Evolutionary conservation across 1,140 invertebrate genomes (phyloP), one percentile per base, ranked within the genome.

Genomic region (Patella vulgata): DNA sequence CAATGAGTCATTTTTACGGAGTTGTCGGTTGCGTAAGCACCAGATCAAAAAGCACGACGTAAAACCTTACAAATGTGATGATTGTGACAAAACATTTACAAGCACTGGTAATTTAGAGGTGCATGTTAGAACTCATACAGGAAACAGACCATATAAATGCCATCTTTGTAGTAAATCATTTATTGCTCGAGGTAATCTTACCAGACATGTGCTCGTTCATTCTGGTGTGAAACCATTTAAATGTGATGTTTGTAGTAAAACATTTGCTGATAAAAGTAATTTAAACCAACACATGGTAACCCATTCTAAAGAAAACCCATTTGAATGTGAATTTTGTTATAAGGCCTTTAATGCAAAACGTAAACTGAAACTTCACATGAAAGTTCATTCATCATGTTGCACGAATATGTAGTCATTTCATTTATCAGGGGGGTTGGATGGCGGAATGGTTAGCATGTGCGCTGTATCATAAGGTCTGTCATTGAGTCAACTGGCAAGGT

Each of bases 61-160:
- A 79, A 85, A 92, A 74, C 93, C 92, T 39, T 94, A 94, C 84
- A 93, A 93, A 85, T 94, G 93, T 87, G 88, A 89, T 50, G 86
- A 94, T 59, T 95, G 94, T 82, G 92, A 92, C 51, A 95, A 95
- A 82, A 93, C 91, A 42, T 96, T 95, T 84, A 87, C 87, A 71
- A 90, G 90, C 9, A 84, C 87, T 12, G 88, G 89, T 53, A 86
- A 91, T 33, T 81, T 92, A 1, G 85, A 88, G 63, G 88, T 91
- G 54, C 91, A 93, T 68, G 86, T 89, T 62, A 85, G 90, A 53
- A 89, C 88, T 30, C 91, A 92, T 73, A 91, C 90, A 30, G 88
- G 88, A 9, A 89, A 91, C 71, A 86, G 85, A 73, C 89, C 89
- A 6, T 89, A 88, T 61, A 79, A 82, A 31, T 90, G 91, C 84